Conservation (phyloP, 2,797 vertebrate genomes). For the Anolis apletophallus region DNA sequence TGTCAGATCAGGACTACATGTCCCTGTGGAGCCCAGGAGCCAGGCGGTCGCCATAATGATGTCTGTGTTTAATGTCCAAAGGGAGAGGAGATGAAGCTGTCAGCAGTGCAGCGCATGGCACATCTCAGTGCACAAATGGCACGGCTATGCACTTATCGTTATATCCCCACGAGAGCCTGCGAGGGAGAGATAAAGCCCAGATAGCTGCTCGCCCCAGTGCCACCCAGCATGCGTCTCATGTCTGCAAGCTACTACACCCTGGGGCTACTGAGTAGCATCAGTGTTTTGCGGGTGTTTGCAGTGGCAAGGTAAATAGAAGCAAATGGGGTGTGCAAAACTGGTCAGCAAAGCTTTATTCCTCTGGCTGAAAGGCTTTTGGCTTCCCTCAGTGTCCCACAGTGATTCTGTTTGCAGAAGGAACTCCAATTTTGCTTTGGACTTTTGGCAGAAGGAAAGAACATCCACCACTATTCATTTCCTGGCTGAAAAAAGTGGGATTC, state of each 20-base stretch:
- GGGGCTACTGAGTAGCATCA: not conserved
- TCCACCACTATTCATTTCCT: not conserved
- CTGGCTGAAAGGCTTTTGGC: not conserved
- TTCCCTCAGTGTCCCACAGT: no score
- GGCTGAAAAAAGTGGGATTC: no score
- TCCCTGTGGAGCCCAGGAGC: not conserved
- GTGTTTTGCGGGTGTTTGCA: not conserved
- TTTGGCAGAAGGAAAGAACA: no score
- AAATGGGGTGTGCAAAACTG: not conserved
- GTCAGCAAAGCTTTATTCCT: no score
- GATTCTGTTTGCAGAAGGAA: not conserved
- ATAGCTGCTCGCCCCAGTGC: not conserved
- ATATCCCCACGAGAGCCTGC: not conserved
- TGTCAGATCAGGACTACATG: not conserved
- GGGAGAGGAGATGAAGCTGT: not conserved
- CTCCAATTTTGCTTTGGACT: not conserved
- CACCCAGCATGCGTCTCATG: not conserved
- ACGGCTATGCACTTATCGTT: no score
- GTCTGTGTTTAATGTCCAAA: not conserved
- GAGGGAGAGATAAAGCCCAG: not conserved
- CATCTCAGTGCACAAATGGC: not conserved
- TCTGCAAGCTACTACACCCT: not conserved
- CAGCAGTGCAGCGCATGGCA: no score
- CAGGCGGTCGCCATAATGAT: not conserved
- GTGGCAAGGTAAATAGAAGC: not conserved